Evolutionary conservation across 2,113 vertebrate species (phyloP), one percentile per base, ranked within the genome.

Genomic region (Paramormyrops kingsleyae): DNA sequence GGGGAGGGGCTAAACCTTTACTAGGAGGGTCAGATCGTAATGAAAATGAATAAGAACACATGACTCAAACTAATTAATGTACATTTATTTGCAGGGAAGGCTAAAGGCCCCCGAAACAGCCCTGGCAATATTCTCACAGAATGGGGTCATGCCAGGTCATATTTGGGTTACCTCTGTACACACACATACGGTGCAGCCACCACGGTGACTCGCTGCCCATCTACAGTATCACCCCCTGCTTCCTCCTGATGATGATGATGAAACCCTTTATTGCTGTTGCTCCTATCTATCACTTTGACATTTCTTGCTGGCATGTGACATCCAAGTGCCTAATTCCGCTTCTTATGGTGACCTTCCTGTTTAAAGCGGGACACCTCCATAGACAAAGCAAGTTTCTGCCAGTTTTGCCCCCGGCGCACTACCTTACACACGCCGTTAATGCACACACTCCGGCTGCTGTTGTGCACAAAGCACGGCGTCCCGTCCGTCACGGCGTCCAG

Each of bases 341-440:
- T 39, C 70, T 39, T 19, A 17, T 39, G 27, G 13, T 39, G 39
- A 7, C 31, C 31, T 35, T 77, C 70, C 70, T 4, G 31, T 74
- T 15, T 31, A 31, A 31, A 15, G n/a, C 12, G 27, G n/a, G n/a
- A 31, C 66, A 12, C 66, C 70, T 5, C 8, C 59, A 39, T 49
- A 62, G 47, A 53, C 87, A 88, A 83, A 39, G 35, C 44, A 4
- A 15, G 17, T 6, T 21, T 6, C 52, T 21, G 17, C 19, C 53
- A 21, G 53, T 6, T 56, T 7, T 56, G 53, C 46, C 94, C 93
- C 93, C 94, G 93, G 95, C 98, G 97, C 95, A 93, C 92, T 99
- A 99, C 98, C 99, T 99, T 99, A 97, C 99, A 99, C 95, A 99
- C 98, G 95, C 99, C 98, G 95, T 99, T 99, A 94, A 99, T 96